phyloP scores from a whole-genome alignment of 2,888 invertebrate genomes.

The Dasypogon diadema region DNA sequence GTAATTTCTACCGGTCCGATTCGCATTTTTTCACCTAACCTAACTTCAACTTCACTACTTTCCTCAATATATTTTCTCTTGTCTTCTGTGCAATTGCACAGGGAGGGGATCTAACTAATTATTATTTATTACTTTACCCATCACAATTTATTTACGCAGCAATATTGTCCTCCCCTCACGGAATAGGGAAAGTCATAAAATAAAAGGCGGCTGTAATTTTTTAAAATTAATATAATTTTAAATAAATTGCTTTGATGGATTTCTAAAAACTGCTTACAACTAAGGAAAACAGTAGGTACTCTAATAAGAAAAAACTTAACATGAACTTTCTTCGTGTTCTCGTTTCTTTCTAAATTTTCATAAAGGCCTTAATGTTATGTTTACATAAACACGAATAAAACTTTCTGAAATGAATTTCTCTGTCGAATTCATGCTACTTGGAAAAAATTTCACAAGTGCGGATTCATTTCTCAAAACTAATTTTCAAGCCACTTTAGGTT shows the following conservation, averaged over 20 bases:
- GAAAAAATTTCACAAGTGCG: not conserved
- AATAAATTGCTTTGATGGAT: conserved; percentile 43
- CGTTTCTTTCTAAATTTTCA: conserved; percentile 17
- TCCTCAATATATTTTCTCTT: no score
- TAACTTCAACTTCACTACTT: no score
- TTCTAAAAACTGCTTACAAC: conserved; percentile 36
- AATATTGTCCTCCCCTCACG: no score
- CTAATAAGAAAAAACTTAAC: conserved; percentile 46
- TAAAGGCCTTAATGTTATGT: conserved; percentile 31
- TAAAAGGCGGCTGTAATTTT: not conserved
- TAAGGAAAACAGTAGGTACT: conserved; percentile 38
- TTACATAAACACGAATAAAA: not conserved
- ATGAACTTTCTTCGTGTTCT: conserved; percentile 8
- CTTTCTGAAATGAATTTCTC: not conserved
- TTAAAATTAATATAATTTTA: conserved; percentile 42
- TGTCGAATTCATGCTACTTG: not conserved
- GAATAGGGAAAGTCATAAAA: no score
- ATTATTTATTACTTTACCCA: no score
- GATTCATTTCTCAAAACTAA: conserved; percentile 5
- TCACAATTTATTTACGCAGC: no score
- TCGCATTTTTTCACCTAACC: no score
- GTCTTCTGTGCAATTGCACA: no score
- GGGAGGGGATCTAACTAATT: no score
- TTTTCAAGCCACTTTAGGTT: conserved; percentile 48
- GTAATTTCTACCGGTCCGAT: no score